A percentile compares a stretch with the other conserved stretches of the same genome.
phyloP scores from a whole-genome alignment of 1,140 invertebrate genomes.

The Cyrtorhinus lividipennis region DNA sequence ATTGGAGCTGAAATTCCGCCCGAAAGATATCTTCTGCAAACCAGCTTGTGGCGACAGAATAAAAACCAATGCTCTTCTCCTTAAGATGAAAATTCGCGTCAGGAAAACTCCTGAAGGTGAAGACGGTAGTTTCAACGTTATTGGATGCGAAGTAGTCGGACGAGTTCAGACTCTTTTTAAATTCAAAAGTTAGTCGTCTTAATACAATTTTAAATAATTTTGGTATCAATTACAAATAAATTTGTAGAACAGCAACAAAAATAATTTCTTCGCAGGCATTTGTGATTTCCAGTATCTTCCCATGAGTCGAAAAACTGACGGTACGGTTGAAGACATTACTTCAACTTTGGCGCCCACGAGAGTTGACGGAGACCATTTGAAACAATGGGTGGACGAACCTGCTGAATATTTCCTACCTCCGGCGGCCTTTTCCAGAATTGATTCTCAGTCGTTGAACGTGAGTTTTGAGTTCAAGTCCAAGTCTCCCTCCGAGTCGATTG shows the following conservation, averaged over 20 bases:
- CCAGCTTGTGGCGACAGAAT: slow-evolving; percentile 54
- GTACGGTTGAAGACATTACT: slow-evolving; percentile 41
- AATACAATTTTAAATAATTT: not conserved
- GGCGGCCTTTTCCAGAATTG: slow-evolving; percentile 58
- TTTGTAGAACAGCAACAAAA: not conserved
- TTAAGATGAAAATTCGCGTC: slow-evolving; percentile 52
- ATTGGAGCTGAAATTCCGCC: slow-evolving; percentile 62
- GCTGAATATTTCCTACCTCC: slow-evolving; percentile 57
- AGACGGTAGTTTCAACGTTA: not conserved
- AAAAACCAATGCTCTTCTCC: slow-evolving; percentile 48
- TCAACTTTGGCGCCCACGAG: slow-evolving; percentile 47
- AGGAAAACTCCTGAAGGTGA: slow-evolving; percentile 23
- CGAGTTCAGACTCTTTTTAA: slow-evolving; percentile 49
- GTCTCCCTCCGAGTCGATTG: not conserved
- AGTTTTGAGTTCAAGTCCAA: too few species aligned
- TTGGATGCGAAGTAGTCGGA: slow-evolving; percentile 40
- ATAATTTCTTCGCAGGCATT: slow-evolving; percentile 41
- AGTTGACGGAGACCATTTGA: slow-evolving; percentile 34
- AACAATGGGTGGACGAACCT: slow-evolving; percentile 43
- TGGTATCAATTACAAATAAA: not conserved
- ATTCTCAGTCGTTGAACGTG: slow-evolving; percentile 41
- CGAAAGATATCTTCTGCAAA: slow-evolving; percentile 73
- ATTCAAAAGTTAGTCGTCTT: slow-evolving; percentile 44
- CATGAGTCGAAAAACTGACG: slow-evolving; percentile 34
- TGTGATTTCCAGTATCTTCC: slow-evolving; percentile 87